These are phyloP conservation scores for Chloroceryle inda DNA, from an alignment of 2,797 vertebrate species.

Conservation along the genomic window DNA sequence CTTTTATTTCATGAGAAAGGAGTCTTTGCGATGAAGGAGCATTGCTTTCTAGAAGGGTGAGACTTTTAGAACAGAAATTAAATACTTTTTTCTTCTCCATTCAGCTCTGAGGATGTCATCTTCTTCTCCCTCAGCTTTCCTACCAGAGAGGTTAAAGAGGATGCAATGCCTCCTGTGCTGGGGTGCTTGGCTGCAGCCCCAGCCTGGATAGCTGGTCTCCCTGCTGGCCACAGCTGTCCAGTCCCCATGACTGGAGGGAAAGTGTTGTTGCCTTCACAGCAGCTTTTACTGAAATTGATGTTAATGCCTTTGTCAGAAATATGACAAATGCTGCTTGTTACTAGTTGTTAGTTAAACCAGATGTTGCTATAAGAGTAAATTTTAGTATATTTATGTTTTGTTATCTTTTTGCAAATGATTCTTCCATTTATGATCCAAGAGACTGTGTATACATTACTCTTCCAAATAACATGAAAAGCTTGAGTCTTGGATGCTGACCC, in stretches of 20 bases:
- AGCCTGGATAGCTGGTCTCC: neutral
- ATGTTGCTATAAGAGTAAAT: no score
- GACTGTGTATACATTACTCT: neutral
- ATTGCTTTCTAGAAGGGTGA: neutral
- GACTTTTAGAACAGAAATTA: neutral
- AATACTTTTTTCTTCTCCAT: neutral
- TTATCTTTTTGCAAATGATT: neutral
- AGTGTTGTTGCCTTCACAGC: neutral
- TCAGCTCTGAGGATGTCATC: neutral
- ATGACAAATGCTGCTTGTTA: neutral
- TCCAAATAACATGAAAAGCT: neutral
- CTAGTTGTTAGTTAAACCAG: neutral
- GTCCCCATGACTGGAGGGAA: neutral
- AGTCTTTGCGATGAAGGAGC: neutral
- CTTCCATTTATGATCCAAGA: neutral
- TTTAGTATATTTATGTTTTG: neutral
- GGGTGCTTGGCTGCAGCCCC: neutral
- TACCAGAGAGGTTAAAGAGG: neutral
- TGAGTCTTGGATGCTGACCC: neutral
- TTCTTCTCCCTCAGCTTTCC: neutral
- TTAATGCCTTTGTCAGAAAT: neutral
- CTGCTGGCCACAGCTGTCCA: neutral
- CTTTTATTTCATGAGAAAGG: neutral
- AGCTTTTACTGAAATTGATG: neutral
- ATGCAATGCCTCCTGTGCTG: rapidly evolving